Percentiles rank a stretch among this genome's conserved stretches.
These are phyloP conservation scores for Pelodytes ibericus DNA, from an alignment of 2,797 vertebrate genomes.

Conservation along the genomic window DNA sequence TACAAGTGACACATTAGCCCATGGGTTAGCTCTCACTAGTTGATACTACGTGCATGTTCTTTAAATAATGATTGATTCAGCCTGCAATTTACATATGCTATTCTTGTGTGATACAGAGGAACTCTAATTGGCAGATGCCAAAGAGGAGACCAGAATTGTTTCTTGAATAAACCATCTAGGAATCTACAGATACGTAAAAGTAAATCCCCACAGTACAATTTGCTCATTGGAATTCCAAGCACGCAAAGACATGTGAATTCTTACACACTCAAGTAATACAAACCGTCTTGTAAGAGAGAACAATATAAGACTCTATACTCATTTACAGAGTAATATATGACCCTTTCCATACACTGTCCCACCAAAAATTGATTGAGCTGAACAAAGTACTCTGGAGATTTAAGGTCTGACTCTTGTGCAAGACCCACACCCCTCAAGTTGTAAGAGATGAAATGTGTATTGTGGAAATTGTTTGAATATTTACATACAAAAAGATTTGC, in stretches of 20 bases:
- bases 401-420: conserved; percentile 9
- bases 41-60: too few species aligned
- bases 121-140: too few species aligned
- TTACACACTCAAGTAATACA: conserved; percentile 39
- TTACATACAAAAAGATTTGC: conserved; percentile 31
- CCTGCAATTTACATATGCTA: too few species aligned
- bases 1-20: too few species aligned
- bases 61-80: too few species aligned
- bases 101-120: too few species aligned
- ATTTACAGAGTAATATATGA: conserved; percentile 51
- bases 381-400: conserved; percentile 52
- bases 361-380: conserved; percentile 52
- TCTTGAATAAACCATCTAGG: conserved; percentile 9
- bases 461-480: conserved; percentile 13
- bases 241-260: conserved; percentile 18
- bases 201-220: conserved; percentile 2
- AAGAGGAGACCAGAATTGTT: too few species aligned
- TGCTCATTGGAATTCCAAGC: conserved; percentile 41
- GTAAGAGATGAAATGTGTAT: conserved; percentile 15
- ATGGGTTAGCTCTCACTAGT: too few species aligned
- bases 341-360: conserved; percentile 41
- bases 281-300: conserved; percentile 30
- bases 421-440: conserved; percentile 14
- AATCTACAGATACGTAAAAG: conserved; percentile 32
- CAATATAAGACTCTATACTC: conserved; percentile 26